Percentiles rank a stretch among this genome's conserved stretches.
Conservation (phyloP, 2,113 vertebrate genomes). For the Hassar affinis region DNA sequence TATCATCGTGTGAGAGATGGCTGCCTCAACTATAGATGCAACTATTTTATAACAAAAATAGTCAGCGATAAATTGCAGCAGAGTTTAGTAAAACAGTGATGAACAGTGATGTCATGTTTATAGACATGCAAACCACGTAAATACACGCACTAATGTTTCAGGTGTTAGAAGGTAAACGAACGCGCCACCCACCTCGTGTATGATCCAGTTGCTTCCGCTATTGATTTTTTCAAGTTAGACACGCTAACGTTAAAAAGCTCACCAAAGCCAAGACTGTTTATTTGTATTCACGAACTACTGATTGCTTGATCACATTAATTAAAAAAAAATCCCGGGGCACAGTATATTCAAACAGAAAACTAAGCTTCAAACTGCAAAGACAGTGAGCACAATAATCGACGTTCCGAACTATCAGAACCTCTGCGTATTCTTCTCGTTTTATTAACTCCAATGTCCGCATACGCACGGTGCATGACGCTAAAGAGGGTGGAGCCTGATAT, state of each 20-base stretch:
- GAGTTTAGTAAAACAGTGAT: not conserved
- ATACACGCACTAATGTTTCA: not conserved
- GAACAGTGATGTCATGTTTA: not conserved
- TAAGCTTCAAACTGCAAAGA: not conserved
- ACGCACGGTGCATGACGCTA: slow-evolving; percentile 49
- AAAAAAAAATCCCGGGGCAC: not conserved
- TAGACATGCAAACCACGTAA: not conserved
- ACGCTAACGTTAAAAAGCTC: slow-evolving; percentile 43
- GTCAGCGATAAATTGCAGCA: too few relatives aligned
- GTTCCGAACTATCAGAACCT: not conserved
- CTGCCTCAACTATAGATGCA: not conserved
- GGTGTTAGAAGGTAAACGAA: not conserved
- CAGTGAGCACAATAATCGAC: not conserved
- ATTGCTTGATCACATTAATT: too few relatives aligned
- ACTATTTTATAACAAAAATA: not conserved
- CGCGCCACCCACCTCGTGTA: slow-evolving; percentile 50
- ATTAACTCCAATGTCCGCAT: not conserved
- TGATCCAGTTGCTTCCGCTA: slow-evolving; percentile 49
- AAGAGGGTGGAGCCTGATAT: slow-evolving; percentile 44
- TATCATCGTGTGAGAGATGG: not conserved
- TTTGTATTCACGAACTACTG: not conserved
- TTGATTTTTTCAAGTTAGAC: slow-evolving; percentile 8
- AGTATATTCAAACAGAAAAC: not conserved
- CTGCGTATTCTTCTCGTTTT: not conserved
- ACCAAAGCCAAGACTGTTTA: slow-evolving; percentile 10